Evolutionary conservation across 2,113 vertebrate species (phyloP), one percentile per base, ranked within the genome.

Genomic region (Pongo pygmaeus): DNA sequence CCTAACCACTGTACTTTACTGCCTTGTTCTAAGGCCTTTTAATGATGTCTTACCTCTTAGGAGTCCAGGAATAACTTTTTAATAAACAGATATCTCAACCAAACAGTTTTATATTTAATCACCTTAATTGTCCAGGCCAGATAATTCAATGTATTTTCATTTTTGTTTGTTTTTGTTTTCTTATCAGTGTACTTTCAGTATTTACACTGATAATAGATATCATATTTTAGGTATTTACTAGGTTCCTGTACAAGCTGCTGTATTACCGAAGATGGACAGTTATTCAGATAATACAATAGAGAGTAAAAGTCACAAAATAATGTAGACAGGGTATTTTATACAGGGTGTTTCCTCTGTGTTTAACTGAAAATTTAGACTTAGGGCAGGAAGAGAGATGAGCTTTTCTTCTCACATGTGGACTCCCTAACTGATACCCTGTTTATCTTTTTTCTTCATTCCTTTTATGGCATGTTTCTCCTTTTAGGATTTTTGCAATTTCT

Each of bases 401-500:
- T 87, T 91, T 95, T 92, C 92, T 84, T 50, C 69, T 93, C 35
- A 91, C 50, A 43, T 48, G 38, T 78, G 46, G 16, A 78, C 12
- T 72, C 5, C 16, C 30, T 80, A 72, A 43, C 30, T 91, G 30
- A 40, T 91, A 43, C 2, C 38, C 67, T 95, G 0, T 81, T 11
- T 90, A 17, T 69, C 35, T 70, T 32, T 43, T 87, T 46, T 38
- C 22, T 74, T 23, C 12, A n/a, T 7, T 89, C 23, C 14, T 32
- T 72, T 74, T 55, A 32, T 75, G 30, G 25, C 55, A 5, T 86
- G 9, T 92, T 92, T 95, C 61, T 93, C 14, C 40, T 87, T 97
- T 95, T 87, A 83, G n/a, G 25, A 64, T 88, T 18, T 90, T 92
- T 97, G 40, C 32, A 64, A 0, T 93, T 84, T 96, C 46, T 93